Evolutionary conservation across 2,888 invertebrate genomes (phyloP), one percentile per base, ranked within the genome.

Genomic region (Myathropa florea): DNA sequence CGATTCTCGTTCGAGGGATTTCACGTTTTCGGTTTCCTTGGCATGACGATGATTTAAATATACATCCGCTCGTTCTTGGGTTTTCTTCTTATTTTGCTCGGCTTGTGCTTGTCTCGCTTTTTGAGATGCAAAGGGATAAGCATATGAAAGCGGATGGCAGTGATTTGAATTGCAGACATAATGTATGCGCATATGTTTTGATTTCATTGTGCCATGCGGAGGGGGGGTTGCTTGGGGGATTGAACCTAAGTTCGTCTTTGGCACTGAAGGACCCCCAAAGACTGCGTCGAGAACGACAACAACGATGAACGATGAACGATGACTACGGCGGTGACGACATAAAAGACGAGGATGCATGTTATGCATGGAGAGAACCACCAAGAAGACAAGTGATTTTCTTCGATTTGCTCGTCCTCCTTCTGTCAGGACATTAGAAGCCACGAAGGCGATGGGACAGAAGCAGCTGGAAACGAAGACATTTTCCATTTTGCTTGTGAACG

Each of bases 101-200:
- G 53, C 36, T 65, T 46, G 57, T 67, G 76, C 28, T 39, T 67
- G 64, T 60, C 36, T 60, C 67, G 67, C 28, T 77, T 79, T 71
- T 75, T 65, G 85, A 77, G 76, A 85, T 85, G 81, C 81, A 73
- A 75, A 73, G 78, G 60, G 86, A 86, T 86, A 86, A 86, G 86
- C 83, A 86, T 78, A 82, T 79, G 75, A 86, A 86, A 86, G 83
- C 83, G 75, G 83, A 86, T 86, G 82, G 83, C 86, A 79, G 86
- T 86, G 86, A 86, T 86, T 86, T 86, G 86, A 86, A 86, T 86
- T 75, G 83, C 86, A 86, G 86, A 86, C 86, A 75, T 75, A 86
- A 86, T 83, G 71, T 86, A 86, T 86, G 86, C 86, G 86, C 86
- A 86, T 86, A 78, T 83, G 86, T 82, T 86, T 86, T 86, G 86